Evolutionary conservation across 2,888 invertebrate genomes (phyloP).

Genomic region (Sturmia bella): DNA sequence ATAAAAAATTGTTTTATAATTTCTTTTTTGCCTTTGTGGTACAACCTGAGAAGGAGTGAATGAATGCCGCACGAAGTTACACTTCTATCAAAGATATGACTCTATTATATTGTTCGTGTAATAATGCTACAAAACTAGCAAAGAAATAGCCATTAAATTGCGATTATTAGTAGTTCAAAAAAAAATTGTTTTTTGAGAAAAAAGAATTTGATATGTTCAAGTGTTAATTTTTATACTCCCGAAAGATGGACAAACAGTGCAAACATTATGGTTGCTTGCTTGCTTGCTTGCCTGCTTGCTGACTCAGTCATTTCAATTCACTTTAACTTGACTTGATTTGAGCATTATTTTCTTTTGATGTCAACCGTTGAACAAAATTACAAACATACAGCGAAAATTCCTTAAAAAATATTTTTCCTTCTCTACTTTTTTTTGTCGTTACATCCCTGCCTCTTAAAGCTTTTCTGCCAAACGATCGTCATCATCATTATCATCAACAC

Average conservation of each 20-base stretch:
- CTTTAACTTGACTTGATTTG: slow-evolving; percentile 30
- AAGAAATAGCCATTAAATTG: slow-evolving; percentile 59
- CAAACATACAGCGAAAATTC: slow-evolving; percentile 62
- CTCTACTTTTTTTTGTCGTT: neutral
- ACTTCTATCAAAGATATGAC: slow-evolving; percentile 54
- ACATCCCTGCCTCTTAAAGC: neutral
- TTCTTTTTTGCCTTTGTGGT: slow-evolving; percentile 12
- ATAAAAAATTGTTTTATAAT: slow-evolving; percentile 10
- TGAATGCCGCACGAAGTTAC: neutral
- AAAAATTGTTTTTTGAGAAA: neutral
- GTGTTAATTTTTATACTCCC: slow-evolving; percentile 78
- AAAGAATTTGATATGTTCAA: slow-evolving; percentile 78
- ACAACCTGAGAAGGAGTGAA: slow-evolving; percentile 44
- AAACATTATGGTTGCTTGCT: neutral
- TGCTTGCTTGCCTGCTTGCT: neutral
- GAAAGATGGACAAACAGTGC: neutral
- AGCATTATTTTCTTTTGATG: slow-evolving; percentile 59
- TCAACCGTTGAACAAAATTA: slow-evolving; percentile 65
- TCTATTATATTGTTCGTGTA: slow-evolving; percentile 44
- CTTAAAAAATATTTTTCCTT: slow-evolving; percentile 34
- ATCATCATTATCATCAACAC: slow-evolving; percentile 63
- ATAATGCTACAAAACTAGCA: slow-evolving; percentile 1
- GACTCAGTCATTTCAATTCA: slow-evolving; percentile 40
- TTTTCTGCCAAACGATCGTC: slow-evolving; percentile 54
- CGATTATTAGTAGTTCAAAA: slow-evolving; percentile 55